Evolutionary conservation across 2,113 vertebrate species (phyloP).

Genomic region (Rhinopomastus cyanomelas): DNA sequence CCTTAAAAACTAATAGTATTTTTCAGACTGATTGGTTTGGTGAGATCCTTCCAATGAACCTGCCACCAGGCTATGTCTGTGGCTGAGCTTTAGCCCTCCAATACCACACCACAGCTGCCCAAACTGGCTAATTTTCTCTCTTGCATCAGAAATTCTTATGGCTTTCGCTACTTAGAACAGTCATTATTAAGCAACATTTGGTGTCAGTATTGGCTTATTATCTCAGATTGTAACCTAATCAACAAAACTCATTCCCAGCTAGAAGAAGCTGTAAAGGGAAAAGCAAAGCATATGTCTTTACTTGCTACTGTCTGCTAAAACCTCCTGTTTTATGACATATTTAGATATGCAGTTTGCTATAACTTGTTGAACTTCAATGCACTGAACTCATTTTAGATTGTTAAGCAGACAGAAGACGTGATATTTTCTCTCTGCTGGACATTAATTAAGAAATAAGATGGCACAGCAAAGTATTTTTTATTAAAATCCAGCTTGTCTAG

Average conservation of each 20-base stretch:
- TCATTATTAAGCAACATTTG: not conserved
- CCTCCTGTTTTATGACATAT: not conserved
- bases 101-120: not conserved
- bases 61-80: not conserved
- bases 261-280: conserved; percentile 9
- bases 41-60: not conserved
- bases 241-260: not conserved
- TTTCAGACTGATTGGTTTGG: not conserved
- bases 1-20: not conserved
- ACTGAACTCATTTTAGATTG: not conserved
- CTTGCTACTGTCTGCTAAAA: not conserved
- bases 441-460: not conserved
- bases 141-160: not conserved
- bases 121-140: not conserved
- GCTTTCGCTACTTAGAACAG: not conserved
- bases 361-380: not conserved
- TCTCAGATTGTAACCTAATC: conserved; percentile 5
- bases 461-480: not conserved
- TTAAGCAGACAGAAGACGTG: not conserved
- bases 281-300: conserved; percentile 20
- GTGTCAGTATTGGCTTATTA: conserved; percentile 16
- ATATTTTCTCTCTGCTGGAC: not conserved
- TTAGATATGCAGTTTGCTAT: not conserved
- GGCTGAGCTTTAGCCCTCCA: not conserved
- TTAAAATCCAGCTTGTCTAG: not conserved